phyloP scores from a whole-genome alignment of 2,113 vertebrate species.

The Strigops habroptila region DNA sequence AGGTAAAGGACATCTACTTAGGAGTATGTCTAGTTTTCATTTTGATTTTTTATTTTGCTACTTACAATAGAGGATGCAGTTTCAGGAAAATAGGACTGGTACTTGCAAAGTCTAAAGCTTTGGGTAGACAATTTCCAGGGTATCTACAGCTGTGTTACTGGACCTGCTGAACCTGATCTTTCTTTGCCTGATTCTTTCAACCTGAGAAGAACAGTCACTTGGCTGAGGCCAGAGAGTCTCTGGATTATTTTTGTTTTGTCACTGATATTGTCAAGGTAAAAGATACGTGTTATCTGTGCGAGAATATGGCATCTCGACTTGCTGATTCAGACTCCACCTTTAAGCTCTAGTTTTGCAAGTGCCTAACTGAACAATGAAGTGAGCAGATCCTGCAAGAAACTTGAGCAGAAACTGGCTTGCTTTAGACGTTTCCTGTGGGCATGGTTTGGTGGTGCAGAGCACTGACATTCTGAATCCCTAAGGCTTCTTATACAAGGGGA shows the following conservation, averaged over 20 bases:
- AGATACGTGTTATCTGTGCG: neutral
- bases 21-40: neutral
- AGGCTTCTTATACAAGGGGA: neutral
- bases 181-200: neutral
- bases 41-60: neutral
- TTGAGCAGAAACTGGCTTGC: neutral
- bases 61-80: neutral
- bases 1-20: neutral
- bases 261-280: neutral
- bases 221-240: neutral
- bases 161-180: neutral
- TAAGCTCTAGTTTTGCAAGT: neutral
- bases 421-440: neutral
- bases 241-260: neutral
- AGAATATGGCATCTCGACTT: neutral
- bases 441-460: neutral
- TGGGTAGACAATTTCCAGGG: neutral
- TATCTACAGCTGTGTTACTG: neutral
- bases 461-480: neutral
- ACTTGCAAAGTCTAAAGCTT: neutral
- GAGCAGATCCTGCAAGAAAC: neutral
- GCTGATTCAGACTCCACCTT: neutral
- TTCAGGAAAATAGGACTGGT: neutral
- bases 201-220: neutral
- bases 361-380: neutral